Evolutionary conservation across 2,113 vertebrate genomes (phyloP), one percentile per base, ranked within the genome.

Genomic region (Takifugu flavidus): DNA sequence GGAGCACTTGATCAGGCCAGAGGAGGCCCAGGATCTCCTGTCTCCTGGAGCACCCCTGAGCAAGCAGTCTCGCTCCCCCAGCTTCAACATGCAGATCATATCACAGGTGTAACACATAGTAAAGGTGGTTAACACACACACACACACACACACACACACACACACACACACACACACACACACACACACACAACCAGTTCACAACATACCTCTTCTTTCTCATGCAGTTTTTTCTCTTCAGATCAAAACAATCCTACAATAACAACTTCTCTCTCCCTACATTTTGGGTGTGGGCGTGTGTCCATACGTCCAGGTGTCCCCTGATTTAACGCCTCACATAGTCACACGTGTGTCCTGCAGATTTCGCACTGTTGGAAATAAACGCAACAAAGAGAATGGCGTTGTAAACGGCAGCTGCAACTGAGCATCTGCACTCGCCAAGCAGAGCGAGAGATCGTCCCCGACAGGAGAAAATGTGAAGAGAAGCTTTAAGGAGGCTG

Each of bases 61-160:
- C 80, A 96, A 94, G 90, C 94, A 97, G 92, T 96, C 95, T 68
- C 94, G 96, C 84, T 98, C 97, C 68, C 97, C 96, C 77, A 99
- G 97, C 89, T 99, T 98, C 91, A 99, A 96, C 94, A 98, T 99
- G 96, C 97, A 99, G 93, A 92, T 99, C 85, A 96, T 99, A 93
- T 98, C 97, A 81, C 96, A 99, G 90, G 96, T 98, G 86, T 98
- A 95, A 82, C 29, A 31, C 64, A 46, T 57, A 65, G 46, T 47
- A 53, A 57, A 73, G 74, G 68, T 25, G 51, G 29, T 25, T 14
- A 2, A 65, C 53, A 57, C 52, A 50, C 65, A 55, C 62, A 63
- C 67, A 67, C 65, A 67, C 49, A 62, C 42, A 34, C 28, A 72
- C 45, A 43, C 42, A 70, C 62, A 72, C 61, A 77, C 39, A 56